phyloP scores from a whole-genome alignment of 2,113 vertebrate genomes.

The Tetrax tetrax region DNA sequence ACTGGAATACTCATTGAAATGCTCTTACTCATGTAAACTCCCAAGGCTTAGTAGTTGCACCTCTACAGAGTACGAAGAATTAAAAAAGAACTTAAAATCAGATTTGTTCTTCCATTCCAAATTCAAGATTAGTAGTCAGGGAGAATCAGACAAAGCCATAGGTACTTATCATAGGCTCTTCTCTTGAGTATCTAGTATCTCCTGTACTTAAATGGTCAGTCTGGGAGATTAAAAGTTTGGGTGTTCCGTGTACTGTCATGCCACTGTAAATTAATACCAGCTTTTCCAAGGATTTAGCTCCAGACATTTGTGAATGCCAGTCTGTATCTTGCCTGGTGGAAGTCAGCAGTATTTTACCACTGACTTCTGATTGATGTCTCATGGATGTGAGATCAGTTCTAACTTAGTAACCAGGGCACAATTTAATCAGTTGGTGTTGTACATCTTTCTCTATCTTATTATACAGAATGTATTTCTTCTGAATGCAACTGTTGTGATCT shows the following conservation, averaged over 20 bases:
- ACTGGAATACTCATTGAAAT: background rate
- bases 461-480: background rate
- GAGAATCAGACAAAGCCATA: background rate
- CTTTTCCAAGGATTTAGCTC: background rate
- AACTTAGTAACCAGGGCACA: background rate
- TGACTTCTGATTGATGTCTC: background rate
- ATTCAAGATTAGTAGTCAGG: background rate
- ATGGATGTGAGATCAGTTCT: background rate
- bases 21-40: background rate
- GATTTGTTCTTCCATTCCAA: background rate
- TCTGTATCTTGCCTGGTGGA: background rate
- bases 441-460: background rate
- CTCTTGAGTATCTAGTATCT: background rate
- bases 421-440: background rate
- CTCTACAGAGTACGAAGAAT: background rate
- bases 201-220: background rate
- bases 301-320: background rate
- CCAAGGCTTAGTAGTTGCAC: background rate
- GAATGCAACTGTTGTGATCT: background rate
- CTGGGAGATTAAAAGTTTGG: background rate
- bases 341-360: background rate
- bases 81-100: background rate
- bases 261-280: background rate
- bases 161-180: background rate
- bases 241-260: background rate